These are phyloP conservation scores for Prunella himalayana DNA, from an alignment of 2,113 vertebrate species.

Conservation along the genomic window DNA sequence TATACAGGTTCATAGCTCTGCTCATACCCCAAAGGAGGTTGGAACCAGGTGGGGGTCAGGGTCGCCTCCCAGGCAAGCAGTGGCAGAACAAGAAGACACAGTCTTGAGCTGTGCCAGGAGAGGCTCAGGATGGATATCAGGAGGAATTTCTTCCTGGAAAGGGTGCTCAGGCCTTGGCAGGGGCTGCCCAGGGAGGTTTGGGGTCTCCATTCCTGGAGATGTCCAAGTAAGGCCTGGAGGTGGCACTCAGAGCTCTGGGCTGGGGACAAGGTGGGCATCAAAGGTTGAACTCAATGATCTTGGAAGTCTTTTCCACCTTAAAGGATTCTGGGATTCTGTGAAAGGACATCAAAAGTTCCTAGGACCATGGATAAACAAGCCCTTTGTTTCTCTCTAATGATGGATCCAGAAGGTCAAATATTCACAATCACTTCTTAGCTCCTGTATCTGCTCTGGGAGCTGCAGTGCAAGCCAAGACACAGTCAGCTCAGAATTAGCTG, in stretches of 20 bases:
- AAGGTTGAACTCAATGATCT: not conserved
- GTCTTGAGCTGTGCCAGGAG: not conserved
- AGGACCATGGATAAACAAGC: not conserved
- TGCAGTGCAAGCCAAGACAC: not conserved
- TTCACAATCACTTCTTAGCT: not conserved
- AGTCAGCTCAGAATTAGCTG: not conserved
- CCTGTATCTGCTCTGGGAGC: not conserved
- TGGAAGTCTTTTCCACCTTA: not conserved
- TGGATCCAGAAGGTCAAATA: not conserved
- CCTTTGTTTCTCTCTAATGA: not conserved
- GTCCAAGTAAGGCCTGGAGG: rapidly evolving
- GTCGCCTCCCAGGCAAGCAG: not conserved
- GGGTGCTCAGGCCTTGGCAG: rapidly evolving
- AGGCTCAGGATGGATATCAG: not conserved
- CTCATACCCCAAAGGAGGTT: not conserved
- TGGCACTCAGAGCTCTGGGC: not conserved
- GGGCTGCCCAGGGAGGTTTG: not conserved
- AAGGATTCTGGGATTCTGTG: not conserved
- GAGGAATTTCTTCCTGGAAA: not conserved
- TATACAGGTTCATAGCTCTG: not conserved
- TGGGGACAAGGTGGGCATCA: not conserved
- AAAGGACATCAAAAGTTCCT: not conserved
- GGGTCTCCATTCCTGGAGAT: rapidly evolving
- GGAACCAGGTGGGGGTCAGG: not conserved
- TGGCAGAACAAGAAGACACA: not conserved